phyloP scores from a whole-genome alignment of 2,797 vertebrate genomes.

The Sternarchorhynchus goeldii region DNA sequence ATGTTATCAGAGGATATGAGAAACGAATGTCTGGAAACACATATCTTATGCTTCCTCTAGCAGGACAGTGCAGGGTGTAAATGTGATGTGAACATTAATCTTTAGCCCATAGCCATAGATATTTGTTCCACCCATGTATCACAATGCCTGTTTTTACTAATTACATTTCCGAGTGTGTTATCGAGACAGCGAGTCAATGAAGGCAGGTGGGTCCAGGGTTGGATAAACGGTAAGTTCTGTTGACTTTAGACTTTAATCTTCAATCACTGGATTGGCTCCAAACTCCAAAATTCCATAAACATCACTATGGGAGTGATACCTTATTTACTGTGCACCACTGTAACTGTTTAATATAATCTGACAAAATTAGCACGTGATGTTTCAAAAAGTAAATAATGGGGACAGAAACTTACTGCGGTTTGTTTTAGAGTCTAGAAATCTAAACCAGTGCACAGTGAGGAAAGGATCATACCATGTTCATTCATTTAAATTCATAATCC shows the following conservation, averaged over 20 bases:
- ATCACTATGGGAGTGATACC: neutral
- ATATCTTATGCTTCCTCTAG: neutral
- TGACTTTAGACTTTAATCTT: neutral
- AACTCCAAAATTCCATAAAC: neutral
- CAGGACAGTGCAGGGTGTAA: too few relatives aligned
- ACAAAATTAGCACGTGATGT: neutral
- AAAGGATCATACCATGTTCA: neutral
- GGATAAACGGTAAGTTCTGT: neutral
- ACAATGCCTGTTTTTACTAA: too few relatives aligned
- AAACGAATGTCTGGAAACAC: neutral
- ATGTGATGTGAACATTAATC: too few relatives aligned
- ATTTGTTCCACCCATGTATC: too few relatives aligned
- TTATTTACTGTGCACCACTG: neutral
- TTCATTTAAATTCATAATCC: too few relatives aligned
- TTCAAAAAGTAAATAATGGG: neutral
- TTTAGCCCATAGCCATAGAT: too few relatives aligned
- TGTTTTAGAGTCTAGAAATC: neutral
- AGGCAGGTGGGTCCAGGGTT: too few relatives aligned
- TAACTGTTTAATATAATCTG: neutral
- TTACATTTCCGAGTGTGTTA: too few relatives aligned
- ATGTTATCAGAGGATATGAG: slow-evolving; percentile 43
- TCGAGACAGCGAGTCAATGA: too few relatives aligned
- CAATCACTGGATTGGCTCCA: neutral
- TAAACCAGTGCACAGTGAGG: neutral
- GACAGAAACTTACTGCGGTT: neutral